These are phyloP conservation scores for Leiothrix lutea DNA, from an alignment of 2,113 vertebrate species.

Conservation along the genomic window DNA sequence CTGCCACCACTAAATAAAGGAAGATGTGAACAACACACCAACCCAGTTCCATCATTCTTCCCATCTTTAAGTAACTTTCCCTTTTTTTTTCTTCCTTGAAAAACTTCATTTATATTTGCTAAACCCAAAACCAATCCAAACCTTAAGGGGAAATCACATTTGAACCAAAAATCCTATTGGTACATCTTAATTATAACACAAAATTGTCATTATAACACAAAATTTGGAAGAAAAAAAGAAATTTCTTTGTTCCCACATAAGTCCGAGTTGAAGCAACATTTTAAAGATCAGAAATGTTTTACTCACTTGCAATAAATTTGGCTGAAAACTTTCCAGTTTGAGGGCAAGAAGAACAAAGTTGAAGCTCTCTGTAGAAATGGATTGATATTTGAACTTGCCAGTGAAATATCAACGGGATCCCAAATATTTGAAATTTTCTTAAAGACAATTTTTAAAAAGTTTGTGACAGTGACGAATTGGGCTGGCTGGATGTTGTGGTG, in stretches of 20 bases:
- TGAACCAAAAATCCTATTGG: neutral
- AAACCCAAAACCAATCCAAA: neutral
- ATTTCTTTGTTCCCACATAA: neutral
- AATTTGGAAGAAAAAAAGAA: neutral
- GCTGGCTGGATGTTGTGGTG: neutral
- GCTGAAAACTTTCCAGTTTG: neutral
- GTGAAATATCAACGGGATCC: neutral
- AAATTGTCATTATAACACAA: no score
- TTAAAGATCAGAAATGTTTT: neutral
- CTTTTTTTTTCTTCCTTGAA: fast-evolving
- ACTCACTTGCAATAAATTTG: neutral
- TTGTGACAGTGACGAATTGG: neutral
- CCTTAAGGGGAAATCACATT: neutral
- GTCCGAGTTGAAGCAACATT: neutral
- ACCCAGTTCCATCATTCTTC: neutral
- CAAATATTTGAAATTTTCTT: neutral
- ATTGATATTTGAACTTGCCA: neutral
- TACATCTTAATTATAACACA: neutral
- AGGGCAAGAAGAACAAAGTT: neutral
- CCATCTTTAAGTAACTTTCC: neutral
- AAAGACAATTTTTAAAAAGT: neutral
- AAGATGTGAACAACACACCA: neutral
- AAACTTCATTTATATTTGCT: neutral
- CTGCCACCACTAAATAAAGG: neutral
- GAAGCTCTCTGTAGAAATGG: neutral